These are phyloP conservation scores for Drosophila orena DNA, from an alignment of 1,140 invertebrate species.

Conservation along the genomic window DNA sequence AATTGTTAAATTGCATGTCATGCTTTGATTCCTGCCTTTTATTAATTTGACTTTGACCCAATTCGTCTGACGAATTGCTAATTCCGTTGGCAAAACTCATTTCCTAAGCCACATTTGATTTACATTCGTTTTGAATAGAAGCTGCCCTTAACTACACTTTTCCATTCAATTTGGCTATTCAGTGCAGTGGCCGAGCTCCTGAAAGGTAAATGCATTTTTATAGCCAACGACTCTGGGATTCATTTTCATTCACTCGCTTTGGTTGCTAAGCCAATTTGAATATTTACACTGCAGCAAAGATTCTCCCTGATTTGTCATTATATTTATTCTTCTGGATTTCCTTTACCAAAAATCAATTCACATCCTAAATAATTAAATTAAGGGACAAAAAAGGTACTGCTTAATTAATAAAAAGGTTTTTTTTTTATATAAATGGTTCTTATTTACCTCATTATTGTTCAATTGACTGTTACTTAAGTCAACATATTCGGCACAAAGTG, in stretches of 20 bases:
- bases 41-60: slow-evolving; percentile 42
- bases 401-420: too few relatives aligned
- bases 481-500: too few relatives aligned
- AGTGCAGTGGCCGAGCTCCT: slow-evolving; percentile 21
- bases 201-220: slow-evolving; percentile 48
- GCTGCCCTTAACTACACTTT: slow-evolving; percentile 8
- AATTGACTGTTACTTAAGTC: too few relatives aligned
- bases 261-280: slow-evolving; percentile 24
- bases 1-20: slow-evolving; percentile 52
- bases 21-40: slow-evolving; percentile 34
- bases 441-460: too few relatives aligned
- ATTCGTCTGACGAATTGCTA: slow-evolving; percentile 1
- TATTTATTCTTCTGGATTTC: too few relatives aligned
- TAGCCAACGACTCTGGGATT: slow-evolving; percentile 20
- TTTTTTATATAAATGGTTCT: too few relatives aligned
- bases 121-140: slow-evolving; percentile 20
- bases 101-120: slow-evolving; percentile 18
- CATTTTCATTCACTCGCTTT: slow-evolving; percentile 22
- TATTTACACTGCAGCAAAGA: neutral
- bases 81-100: slow-evolving; percentile 19
- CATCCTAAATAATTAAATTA: too few relatives aligned
- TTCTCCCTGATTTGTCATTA: too few relatives aligned
- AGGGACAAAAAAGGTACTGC: too few relatives aligned
- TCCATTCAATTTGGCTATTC: slow-evolving; percentile 34
- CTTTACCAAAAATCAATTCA: too few relatives aligned